phyloP scores from a whole-genome alignment of 2,888 invertebrate genomes.

The Acleris literana region DNA sequence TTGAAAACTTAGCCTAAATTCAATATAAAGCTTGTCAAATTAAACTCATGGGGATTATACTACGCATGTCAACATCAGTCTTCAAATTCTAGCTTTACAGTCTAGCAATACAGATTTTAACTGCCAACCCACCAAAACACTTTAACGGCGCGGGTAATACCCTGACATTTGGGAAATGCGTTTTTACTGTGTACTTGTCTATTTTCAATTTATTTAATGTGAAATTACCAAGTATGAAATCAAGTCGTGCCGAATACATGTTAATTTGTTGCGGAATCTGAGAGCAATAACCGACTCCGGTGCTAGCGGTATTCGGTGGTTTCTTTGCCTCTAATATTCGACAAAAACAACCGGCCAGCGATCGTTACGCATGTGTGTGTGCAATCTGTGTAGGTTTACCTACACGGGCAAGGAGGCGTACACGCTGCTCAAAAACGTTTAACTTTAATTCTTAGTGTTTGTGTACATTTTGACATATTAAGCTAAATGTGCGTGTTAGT shows the following conservation, averaged over 20 bases:
- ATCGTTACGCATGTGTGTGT: constrained; percentile 44
- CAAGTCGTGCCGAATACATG: constrained; percentile 82
- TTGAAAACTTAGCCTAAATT: too few species aligned
- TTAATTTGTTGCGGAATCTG: constrained; percentile 83
- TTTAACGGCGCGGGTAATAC: background rate
- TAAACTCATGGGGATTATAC: too few species aligned
- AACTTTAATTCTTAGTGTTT: constrained; percentile 56
- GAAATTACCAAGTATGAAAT: constrained; percentile 77
- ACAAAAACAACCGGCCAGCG: constrained; percentile 69
- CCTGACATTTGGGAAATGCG: background rate
- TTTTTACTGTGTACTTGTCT: constrained; percentile 31
- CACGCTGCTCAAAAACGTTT: constrained; percentile 53
- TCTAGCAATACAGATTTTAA: too few species aligned
- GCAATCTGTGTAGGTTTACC: constrained; percentile 1
- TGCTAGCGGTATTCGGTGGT: constrained; percentile 81
- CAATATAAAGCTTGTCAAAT: too few species aligned
- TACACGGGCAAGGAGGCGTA: constrained; percentile 40
- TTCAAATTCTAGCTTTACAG: too few species aligned
- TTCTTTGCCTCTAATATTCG: constrained; percentile 77
- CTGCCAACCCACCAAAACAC: too few species aligned
- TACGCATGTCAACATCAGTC: too few species aligned
- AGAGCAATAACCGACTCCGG: constrained; percentile 80
- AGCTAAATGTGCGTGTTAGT: constrained; percentile 71
- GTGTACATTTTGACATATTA: constrained; percentile 69
- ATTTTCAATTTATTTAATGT: constrained; percentile 64